phyloP scores from a whole-genome alignment of 2,113 vertebrate species.

The Saccopteryx leptura region DNA sequence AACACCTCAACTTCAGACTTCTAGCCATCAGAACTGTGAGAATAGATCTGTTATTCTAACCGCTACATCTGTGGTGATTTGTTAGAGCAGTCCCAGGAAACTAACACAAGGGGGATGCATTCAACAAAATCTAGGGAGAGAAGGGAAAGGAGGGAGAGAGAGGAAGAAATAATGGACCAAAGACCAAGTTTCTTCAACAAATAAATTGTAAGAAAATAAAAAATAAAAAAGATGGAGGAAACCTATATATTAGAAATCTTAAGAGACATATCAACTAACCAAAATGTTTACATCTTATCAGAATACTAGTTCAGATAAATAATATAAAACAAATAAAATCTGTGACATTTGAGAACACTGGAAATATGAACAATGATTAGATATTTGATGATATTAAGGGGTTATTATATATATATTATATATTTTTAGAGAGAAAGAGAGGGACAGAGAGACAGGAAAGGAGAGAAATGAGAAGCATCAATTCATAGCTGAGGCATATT shows the following conservation, averaged over 20 bases:
- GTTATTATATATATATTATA: neutral
- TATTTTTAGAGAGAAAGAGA: too few species aligned
- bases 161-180: neutral
- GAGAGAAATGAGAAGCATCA: too few species aligned
- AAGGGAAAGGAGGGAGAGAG: neutral
- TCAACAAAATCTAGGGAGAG: neutral
- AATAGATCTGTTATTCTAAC: too few species aligned
- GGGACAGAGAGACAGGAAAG: too few species aligned
- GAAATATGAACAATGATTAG: neutral
- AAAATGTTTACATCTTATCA: neutral
- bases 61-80: too few species aligned
- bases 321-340: neutral
- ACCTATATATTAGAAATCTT: neutral
- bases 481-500: too few species aligned
- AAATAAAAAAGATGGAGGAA: neutral
- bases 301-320: neutral
- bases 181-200: slow-evolving; percentile 36
- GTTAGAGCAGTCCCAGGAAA: neutral
- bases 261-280: neutral
- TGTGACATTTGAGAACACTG: neutral
- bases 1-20: neutral
- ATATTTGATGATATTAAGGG: neutral
- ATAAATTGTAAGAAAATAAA: neutral
- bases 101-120: neutral
- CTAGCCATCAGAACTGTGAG: neutral